Evolutionary conservation across 2,888 invertebrate species (phyloP), one percentile per base, ranked within the genome.

Genomic region (Pecten maximus): DNA sequence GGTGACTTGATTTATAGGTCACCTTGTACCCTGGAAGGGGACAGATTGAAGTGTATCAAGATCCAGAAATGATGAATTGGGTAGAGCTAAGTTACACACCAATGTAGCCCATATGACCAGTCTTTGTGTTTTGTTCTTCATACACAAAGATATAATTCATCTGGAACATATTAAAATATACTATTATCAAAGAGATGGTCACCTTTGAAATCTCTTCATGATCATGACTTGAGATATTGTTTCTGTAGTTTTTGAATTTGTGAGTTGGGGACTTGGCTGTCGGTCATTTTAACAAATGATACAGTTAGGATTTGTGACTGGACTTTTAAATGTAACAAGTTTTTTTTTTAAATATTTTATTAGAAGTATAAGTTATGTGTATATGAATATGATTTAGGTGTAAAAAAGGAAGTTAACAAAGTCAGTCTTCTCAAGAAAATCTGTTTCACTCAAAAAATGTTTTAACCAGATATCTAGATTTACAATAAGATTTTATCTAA

Each of bases 21-120:
- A 28, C 10, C 35, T 74, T 10, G 19, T 74, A 74, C 74, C 12
- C 74, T 35, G 23, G 35, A 74, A 74, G 28, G 35, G 74, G 28
- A 35, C 23, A 23, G 74, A 35, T 10, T 74, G 74, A 74, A 74
- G 74, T 35, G 28, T 74, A 74, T 74, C 74, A 12, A 74, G 74
- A 74, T 74, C 74, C 10, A 74, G 16, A 74, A 74, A 74, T 35
- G 35, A 74, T 74, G 74, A 74, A 74, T 74, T 54, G 54, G 54
- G n/a, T 54, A 10, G 50, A 54, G 50, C 50, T 10, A 54, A 12
- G 35, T 74, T 35, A 74, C 28, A 74, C 35, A 74, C 74, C 8
- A 15, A 6, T 8, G 12, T 74, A 74, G 19, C n/a, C 19, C 60
- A 60, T 23, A 1, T 6, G 60, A 60, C 60, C 60, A 23, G n/a